phyloP scores from a whole-genome alignment of 2,797 vertebrate species.

The Hyperoplus lanceolatus region DNA sequence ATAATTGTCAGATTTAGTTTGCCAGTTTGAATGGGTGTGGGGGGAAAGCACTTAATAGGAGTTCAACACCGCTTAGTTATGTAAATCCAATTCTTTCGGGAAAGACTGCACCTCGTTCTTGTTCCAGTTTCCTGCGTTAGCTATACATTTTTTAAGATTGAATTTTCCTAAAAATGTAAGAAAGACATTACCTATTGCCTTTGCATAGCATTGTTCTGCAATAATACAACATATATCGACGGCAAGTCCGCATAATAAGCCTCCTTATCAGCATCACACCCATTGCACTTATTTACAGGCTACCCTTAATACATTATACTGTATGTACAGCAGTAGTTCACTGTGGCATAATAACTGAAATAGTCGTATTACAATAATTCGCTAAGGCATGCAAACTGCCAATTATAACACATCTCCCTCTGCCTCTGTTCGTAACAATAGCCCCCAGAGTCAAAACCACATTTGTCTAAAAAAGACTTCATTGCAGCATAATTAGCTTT shows the following conservation, averaged over 20 bases:
- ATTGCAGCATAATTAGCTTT: conserved; percentile 61
- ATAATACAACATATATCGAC: neutral
- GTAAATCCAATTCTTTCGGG: neutral
- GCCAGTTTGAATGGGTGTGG: neutral
- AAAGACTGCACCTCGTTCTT: neutral
- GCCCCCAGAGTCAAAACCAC: conserved; percentile 42
- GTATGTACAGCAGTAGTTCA: neutral
- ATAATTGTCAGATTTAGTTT: conserved; percentile 23
- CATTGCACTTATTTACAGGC: neutral
- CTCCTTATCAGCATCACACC: neutral
- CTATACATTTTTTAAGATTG: too few relatives aligned
- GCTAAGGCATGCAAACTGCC: conserved; percentile 32
- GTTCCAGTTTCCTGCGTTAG: neutral
- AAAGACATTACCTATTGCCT: too few relatives aligned
- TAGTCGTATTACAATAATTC: neutral
- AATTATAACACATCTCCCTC: conserved; percentile 43
- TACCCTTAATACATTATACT: neutral
- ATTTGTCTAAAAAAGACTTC: conserved; percentile 37
- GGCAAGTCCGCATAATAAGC: neutral
- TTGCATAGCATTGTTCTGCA: neutral
- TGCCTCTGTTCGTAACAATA: conserved; percentile 1
- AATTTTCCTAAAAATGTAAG: too few relatives aligned
- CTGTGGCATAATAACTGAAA: conserved; percentile 1
- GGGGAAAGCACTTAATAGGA: neutral
- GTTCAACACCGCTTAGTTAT: neutral